Evolutionary conservation across 2,888 invertebrate species (phyloP).

Genomic region (Campopleginae sp.): DNA sequence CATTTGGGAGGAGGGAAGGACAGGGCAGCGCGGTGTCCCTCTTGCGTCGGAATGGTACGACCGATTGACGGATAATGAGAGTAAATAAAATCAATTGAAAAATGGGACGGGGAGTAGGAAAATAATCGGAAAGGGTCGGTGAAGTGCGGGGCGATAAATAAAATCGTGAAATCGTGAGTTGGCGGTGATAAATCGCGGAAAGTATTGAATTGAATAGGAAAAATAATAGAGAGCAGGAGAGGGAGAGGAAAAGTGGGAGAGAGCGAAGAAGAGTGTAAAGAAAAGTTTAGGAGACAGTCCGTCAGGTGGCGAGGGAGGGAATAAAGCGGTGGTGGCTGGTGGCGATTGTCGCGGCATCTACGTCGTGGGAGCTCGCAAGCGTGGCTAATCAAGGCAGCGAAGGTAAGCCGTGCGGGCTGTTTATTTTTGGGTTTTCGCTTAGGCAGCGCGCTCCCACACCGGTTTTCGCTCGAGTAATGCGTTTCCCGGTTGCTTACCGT

Average conservation of each 20-base stretch:
- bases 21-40: not conserved
- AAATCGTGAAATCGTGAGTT: no score
- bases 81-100: conserved; percentile 8
- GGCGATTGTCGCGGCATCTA: conserved; percentile 68
- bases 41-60: not conserved
- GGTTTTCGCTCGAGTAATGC: conserved; percentile 77
- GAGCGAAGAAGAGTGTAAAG: not conserved
- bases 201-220: not conserved
- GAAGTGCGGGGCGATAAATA: no score
- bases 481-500: conserved; percentile 74
- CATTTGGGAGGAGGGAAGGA: not conserved
- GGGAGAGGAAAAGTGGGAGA: not conserved
- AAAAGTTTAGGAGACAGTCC: conserved; percentile 11
- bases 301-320: conserved; percentile 48
- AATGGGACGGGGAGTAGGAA: no score
- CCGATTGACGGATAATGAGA: conserved; percentile 3
- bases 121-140: no score
- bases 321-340: not conserved
- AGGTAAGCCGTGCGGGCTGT: conserved; percentile 86
- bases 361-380: conserved; percentile 85
- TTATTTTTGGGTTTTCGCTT: conserved; percentile 80
- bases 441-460: conserved; percentile 73
- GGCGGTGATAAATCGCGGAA: no score
- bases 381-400: conserved; percentile 95
- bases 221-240: not conserved